Percentiles rank a stretch among this genome's conserved stretches.
Conservation (phyloP, 2,797 vertebrate species). For the Mastacembelus armatus region DNA sequence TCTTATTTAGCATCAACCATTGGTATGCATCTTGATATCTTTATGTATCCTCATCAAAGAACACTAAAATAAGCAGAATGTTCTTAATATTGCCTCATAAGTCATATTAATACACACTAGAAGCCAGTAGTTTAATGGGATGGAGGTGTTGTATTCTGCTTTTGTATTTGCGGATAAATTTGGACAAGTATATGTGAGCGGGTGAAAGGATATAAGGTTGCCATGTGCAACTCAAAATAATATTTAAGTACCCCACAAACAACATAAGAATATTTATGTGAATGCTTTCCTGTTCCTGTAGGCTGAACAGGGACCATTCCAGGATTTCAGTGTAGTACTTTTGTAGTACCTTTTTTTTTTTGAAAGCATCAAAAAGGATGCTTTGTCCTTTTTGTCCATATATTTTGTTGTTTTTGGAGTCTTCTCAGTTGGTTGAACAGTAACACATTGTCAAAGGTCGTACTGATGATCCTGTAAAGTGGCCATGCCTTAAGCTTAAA, state of each 20-base stretch:
- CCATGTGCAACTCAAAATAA: background rate
- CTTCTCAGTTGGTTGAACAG: slow-evolving; percentile 41
- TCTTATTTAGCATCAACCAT: slow-evolving; percentile 47
- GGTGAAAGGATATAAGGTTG: slow-evolving; percentile 1
- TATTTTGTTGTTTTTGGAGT: background rate
- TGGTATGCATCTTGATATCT: slow-evolving; percentile 48
- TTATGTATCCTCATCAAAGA: slow-evolving; percentile 41
- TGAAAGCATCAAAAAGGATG: too few relatives aligned
- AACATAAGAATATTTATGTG: slow-evolving; percentile 8
- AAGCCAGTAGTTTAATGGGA: slow-evolving; percentile 10
- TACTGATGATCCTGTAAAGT: slow-evolving; percentile 63
- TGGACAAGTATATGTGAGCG: slow-evolving; percentile 17
- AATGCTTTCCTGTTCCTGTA: slow-evolving; percentile 37
- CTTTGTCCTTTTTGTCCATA: background rate
- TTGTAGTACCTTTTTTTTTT: too few relatives aligned
- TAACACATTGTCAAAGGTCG: slow-evolving; percentile 37
- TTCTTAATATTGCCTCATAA: slow-evolving; percentile 19
- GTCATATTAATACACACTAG: slow-evolving; percentile 20
- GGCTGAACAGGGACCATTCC: slow-evolving; percentile 58
- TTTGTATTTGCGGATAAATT: slow-evolving; percentile 20
- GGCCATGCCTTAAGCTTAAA: slow-evolving; percentile 79
- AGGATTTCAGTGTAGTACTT: slow-evolving; percentile 34
- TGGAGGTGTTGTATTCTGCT: background rate
- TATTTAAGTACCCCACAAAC: slow-evolving; percentile 9
- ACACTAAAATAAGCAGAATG: slow-evolving; percentile 34